Evolutionary conservation across 2,797 vertebrate species (phyloP).

Genomic region (Trichosurus vulpecula): DNA sequence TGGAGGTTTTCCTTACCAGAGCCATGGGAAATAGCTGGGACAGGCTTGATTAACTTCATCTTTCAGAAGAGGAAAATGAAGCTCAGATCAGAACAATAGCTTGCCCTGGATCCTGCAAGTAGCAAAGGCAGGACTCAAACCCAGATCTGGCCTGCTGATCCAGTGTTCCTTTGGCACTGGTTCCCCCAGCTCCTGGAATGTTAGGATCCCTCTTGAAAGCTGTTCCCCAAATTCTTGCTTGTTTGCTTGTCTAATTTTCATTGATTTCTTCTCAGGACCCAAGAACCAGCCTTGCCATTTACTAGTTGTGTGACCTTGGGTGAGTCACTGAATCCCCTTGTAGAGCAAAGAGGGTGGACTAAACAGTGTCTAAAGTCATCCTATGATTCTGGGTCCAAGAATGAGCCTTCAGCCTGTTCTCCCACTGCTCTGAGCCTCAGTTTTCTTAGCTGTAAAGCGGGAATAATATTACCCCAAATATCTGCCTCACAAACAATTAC

Average conservation of each 20-base stretch:
- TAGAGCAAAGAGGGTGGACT: neutral
- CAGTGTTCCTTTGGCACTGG: neutral
- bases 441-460: neutral
- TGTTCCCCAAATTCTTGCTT: neutral
- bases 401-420: neutral
- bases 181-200: neutral
- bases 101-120: neutral
- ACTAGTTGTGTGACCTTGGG: neutral
- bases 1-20: neutral
- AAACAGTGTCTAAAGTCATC: neutral
- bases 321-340: neutral
- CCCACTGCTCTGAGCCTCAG: neutral
- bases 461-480: neutral
- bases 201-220: neutral
- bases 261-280: neutral
- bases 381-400: neutral
- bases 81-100: neutral
- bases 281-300: neutral
- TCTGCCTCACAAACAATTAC: neutral
- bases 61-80: neutral
- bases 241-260: neutral
- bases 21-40: neutral
- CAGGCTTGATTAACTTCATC: neutral
- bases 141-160: neutral
- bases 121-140: neutral